phyloP scores from a whole-genome alignment of 1,140 invertebrate species.

The Magallana angulata region DNA sequence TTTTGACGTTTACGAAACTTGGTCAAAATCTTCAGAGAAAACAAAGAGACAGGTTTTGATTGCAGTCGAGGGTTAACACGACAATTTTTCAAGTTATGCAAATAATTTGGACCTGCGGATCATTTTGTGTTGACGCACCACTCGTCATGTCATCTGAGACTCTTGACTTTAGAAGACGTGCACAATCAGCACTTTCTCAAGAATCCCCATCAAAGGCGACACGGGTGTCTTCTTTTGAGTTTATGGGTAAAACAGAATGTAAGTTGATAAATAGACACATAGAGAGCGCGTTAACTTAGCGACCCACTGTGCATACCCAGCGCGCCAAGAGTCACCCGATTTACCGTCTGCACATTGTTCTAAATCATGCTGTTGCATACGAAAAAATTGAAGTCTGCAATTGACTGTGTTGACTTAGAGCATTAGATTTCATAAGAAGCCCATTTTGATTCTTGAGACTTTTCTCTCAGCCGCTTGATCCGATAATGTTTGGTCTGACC shows the following conservation, averaged over 20 bases:
- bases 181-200: conserved; percentile 7
- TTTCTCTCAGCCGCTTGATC: conserved; percentile 6
- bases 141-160: not conserved
- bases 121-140: no score
- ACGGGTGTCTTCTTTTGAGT: conserved; percentile 29
- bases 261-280: not conserved
- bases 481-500: conserved; percentile 15
- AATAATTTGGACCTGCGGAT: no score
- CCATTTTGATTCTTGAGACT: conserved; percentile 10
- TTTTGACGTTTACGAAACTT: no score
- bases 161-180: not conserved
- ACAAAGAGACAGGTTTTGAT: no score
- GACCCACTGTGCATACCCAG: conserved; percentile 13
- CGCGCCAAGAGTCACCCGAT: not conserved
- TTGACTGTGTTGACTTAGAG: conserved; percentile 22
- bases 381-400: conserved; percentile 1
- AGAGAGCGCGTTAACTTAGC: conserved; percentile 25
- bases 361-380: conserved; percentile 24
- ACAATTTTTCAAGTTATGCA: no score
- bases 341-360: conserved; percentile 22
- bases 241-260: not conserved
- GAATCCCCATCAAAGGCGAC: not conserved
- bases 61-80: no score
- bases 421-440: conserved; percentile 23
- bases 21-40: no score